These are phyloP conservation scores for Gallinago solitaria DNA, from an alignment of 2,797 vertebrate species.

Conservation along the genomic window DNA sequence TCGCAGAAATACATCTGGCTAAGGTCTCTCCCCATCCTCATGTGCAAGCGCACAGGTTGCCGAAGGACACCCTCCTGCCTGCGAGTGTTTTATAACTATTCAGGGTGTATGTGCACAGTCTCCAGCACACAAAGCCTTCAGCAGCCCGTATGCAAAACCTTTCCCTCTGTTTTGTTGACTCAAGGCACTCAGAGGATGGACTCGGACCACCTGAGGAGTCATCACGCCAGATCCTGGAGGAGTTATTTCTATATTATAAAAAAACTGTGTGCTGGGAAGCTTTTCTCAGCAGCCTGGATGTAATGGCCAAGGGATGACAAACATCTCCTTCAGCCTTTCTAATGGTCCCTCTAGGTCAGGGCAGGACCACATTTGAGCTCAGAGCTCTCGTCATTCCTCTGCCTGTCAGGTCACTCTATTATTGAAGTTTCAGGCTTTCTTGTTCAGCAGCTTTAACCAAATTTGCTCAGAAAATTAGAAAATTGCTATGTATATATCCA, in stretches of 20 bases:
- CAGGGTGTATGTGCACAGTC: not conserved
- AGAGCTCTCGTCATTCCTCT: not conserved
- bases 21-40: not conserved
- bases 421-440: not conserved
- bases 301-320: not conserved
- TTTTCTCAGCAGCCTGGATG: not conserved
- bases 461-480: conserved; percentile 1
- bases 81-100: not conserved
- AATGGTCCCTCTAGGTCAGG: not conserved
- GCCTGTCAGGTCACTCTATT: not conserved
- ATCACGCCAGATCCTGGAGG: fast-evolving
- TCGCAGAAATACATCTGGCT: not conserved
- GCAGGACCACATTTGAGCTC: not conserved
- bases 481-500: not conserved
- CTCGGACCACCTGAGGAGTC: not conserved
- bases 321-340: not conserved
- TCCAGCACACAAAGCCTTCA: not conserved
- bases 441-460: not conserved
- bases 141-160: not conserved
- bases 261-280: not conserved
- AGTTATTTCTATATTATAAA: not conserved
- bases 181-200: not conserved
- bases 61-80: not conserved
- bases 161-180: not conserved
- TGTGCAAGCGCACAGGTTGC: not conserved